phyloP scores from a whole-genome alignment of 2,888 invertebrate genomes.

The Chironomus tentans region DNA sequence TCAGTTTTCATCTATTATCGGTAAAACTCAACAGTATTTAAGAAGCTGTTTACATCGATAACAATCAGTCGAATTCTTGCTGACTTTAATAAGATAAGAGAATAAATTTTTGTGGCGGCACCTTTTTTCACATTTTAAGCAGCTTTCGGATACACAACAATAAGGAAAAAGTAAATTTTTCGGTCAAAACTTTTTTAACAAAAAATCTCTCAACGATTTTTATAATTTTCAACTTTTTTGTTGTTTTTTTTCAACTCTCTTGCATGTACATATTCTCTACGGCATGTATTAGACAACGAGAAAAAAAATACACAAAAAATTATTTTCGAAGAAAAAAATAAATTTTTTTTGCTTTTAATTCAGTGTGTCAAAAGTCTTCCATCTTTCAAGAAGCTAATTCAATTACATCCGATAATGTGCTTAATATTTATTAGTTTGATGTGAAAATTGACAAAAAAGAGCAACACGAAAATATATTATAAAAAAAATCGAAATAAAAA shows the following conservation, averaged over 20 bases:
- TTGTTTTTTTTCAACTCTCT: not conserved
- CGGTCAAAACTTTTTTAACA: not conserved
- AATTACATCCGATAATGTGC: not conserved
- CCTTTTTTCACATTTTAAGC: not conserved
- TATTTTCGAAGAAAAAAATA: not conserved
- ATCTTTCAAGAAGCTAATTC: not conserved
- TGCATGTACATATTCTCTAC: not conserved
- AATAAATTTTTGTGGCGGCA: not conserved
- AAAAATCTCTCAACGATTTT: not conserved
- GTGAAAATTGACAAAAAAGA: no score
- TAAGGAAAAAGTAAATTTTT: not conserved
- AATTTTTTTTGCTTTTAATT: slow-evolving; percentile 13
- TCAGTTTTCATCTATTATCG: not conserved
- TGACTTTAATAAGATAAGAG: no score
- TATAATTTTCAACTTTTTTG: not conserved
- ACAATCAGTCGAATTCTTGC: no score
- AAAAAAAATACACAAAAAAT: not conserved
- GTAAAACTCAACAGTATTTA: not conserved
- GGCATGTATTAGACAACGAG: not conserved
- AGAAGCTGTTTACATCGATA: no score
- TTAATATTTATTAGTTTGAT: no score
- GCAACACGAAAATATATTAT: no score
- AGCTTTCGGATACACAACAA: not conserved
- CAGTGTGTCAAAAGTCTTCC: slow-evolving; percentile 17
- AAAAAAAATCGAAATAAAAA: no score